These are phyloP conservation scores for Dichetophora obliterata DNA, from an alignment of 2,888 invertebrate genomes.

Conservation along the genomic window DNA sequence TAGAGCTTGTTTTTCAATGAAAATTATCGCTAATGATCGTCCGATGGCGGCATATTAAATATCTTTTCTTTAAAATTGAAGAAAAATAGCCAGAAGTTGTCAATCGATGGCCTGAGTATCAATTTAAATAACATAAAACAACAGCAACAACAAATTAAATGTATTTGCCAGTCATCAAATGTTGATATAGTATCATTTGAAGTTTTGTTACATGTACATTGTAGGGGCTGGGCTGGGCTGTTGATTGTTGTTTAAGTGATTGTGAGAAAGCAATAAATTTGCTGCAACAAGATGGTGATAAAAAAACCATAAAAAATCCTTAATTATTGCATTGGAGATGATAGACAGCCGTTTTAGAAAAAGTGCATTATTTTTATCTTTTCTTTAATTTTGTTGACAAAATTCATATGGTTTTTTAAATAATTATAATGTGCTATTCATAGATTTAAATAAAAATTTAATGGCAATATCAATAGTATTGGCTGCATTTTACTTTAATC, in stretches of 20 bases:
- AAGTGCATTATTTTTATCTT: background rate
- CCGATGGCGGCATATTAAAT: too few relatives aligned
- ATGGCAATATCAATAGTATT: too few relatives aligned
- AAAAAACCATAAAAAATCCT: background rate
- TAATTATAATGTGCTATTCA: too few relatives aligned
- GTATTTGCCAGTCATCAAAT: conserved; percentile 4
- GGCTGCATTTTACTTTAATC: too few relatives aligned
- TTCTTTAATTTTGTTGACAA: too few relatives aligned
- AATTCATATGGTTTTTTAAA: too few relatives aligned
- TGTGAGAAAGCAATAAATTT: background rate
- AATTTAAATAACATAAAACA: conserved; percentile 21
- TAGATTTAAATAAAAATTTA: too few relatives aligned
- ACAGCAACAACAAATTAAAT: conserved; percentile 21
- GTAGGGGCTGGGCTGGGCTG: background rate
- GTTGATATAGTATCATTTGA: background rate
- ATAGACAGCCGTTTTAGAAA: background rate
- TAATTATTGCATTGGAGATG: background rate
- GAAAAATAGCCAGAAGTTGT: background rate
- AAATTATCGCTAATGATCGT: too few relatives aligned
- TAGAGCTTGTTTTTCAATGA: too few relatives aligned
- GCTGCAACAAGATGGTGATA: background rate
- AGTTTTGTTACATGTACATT: background rate
- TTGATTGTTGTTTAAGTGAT: background rate
- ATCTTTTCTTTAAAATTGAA: too few relatives aligned
- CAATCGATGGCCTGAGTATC: conserved; percentile 12